These are phyloP conservation scores for Adelges cooleyi DNA, from an alignment of 1,140 invertebrate species.

Conservation along the genomic window DNA sequence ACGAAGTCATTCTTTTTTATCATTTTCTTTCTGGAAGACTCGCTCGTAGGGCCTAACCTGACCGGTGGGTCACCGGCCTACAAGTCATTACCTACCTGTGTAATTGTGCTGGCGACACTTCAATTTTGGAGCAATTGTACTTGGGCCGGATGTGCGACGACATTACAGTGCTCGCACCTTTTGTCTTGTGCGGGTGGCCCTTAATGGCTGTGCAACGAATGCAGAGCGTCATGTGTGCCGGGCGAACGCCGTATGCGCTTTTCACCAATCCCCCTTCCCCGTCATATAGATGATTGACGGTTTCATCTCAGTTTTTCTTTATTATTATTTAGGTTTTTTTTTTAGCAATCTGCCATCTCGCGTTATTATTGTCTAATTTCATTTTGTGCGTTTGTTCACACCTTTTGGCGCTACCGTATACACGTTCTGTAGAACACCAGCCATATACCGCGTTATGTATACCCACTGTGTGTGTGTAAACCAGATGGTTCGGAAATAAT, in stretches of 20 bases:
- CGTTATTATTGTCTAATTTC: constrained; percentile 2
- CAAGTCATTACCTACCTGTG: no score
- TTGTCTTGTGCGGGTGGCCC: no score
- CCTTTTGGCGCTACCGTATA: constrained; percentile 14
- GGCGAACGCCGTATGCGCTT: constrained; percentile 16
- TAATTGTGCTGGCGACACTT: no score
- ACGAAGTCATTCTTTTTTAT: no score
- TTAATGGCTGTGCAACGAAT: no score
- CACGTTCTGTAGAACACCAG: background rate
- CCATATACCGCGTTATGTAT: no score
- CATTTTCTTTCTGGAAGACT: no score
- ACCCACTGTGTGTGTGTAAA: background rate
- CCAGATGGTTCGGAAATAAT: constrained; percentile 22
- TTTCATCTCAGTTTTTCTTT: background rate
- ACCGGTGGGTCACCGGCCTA: no score
- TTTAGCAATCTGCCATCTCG: background rate
- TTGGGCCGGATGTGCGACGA: no score
- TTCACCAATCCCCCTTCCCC: background rate
- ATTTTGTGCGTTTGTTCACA: background rate
- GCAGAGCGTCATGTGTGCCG: background rate
- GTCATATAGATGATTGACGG: constrained; percentile 12
- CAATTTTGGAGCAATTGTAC: no score
- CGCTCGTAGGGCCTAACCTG: no score
- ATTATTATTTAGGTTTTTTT: background rate
- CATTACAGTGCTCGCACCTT: no score